These are phyloP conservation scores for Thecophora atra DNA, from an alignment of 2,888 invertebrate species.

Conservation along the genomic window DNA sequence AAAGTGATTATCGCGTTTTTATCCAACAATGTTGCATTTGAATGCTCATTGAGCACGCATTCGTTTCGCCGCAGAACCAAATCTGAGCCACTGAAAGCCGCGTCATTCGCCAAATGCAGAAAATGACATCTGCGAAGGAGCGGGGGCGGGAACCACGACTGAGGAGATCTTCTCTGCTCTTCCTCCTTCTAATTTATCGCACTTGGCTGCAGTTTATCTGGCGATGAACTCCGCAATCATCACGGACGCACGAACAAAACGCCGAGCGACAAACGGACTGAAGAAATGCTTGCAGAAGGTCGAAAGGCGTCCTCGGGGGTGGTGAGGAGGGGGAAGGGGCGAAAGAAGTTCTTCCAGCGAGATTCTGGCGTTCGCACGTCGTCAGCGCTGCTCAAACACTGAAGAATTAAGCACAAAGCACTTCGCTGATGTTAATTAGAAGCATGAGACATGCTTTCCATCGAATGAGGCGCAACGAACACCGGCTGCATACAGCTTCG, in stretches of 20 bases:
- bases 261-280: background rate
- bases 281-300: background rate
- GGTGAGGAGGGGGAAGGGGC: background rate
- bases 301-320: background rate
- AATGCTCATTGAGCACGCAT: slow-evolving; percentile 19
- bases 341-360: background rate
- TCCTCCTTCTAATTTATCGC: slow-evolving; percentile 49
- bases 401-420: slow-evolving; percentile 24
- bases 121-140: no score
- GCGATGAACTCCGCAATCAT: background rate
- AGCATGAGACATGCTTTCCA: slow-evolving; percentile 14
- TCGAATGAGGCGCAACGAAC: background rate
- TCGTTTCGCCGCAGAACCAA: background rate
- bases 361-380: background rate
- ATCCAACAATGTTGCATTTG: slow-evolving; percentile 21
- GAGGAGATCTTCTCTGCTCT: no score
- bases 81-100: slow-evolving; percentile 11
- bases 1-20: slow-evolving; percentile 44
- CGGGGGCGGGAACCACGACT: no score
- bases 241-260: background rate
- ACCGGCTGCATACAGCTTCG: background rate
- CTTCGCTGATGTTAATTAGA: slow-evolving; percentile 24
- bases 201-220: slow-evolving; percentile 39
- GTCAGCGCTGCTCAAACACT: slow-evolving; percentile 17
- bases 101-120: background rate